These are phyloP conservation scores for Conistra vaccinii DNA, from an alignment of 2,888 invertebrate species.

Conservation along the genomic window DNA sequence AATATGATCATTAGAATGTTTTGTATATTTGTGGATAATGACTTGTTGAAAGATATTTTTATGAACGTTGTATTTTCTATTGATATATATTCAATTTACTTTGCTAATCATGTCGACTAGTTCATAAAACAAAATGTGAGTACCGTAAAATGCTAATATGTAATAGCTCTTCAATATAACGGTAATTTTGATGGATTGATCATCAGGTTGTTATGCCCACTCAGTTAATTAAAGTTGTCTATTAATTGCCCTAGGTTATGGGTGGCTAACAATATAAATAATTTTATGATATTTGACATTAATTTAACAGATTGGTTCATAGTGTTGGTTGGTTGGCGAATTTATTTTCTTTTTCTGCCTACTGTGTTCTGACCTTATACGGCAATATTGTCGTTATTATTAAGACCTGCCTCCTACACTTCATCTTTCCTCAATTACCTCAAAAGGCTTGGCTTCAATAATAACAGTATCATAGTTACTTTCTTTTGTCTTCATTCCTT, in stretches of 20 bases:
- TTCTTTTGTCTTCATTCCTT: conserved; percentile 19
- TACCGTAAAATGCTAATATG: conserved; percentile 42
- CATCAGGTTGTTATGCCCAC: conserved; percentile 34
- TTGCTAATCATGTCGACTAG: conserved; percentile 13
- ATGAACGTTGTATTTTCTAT: not conserved
- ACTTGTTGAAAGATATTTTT: conserved; percentile 8
- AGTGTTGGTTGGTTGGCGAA: not conserved
- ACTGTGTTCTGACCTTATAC: not conserved
- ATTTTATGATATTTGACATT: conserved; percentile 17
- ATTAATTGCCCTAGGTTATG: conserved; percentile 42
- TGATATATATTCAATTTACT: conserved; percentile 43
- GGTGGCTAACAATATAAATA: conserved; percentile 32
- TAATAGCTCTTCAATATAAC: conserved; percentile 48
- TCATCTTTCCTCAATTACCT: not conserved
- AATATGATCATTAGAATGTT: conserved; percentile 24
- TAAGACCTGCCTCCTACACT: conserved; percentile 4
- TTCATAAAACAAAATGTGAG: conserved; percentile 31
- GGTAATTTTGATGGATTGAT: conserved; percentile 48
- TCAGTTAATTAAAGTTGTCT: conserved; percentile 30
- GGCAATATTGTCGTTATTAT: not conserved
- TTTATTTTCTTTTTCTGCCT: not conserved
- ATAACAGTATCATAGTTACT: conserved; percentile 2
- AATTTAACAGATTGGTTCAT: not conserved
- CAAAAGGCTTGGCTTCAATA: not conserved
- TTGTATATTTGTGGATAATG: conserved; percentile 7